A percentile compares a stretch with the other conserved stretches of the same genome.
phyloP scores from a whole-genome alignment of 2,888 invertebrate species.

The Nasonovia ribisnigri region DNA sequence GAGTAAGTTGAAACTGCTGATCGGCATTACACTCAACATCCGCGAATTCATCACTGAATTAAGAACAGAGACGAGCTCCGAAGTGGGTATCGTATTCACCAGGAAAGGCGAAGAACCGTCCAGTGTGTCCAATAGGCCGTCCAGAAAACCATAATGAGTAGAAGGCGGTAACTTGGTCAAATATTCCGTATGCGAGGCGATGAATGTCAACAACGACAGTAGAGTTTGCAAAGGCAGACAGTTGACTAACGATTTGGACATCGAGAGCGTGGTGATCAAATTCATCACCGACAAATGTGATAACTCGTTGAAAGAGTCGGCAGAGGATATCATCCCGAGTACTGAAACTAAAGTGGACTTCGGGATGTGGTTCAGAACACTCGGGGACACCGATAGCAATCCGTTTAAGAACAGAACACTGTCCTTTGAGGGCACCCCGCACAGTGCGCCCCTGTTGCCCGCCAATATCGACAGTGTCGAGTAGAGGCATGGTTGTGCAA shows the following conservation, averaged over 20 bases:
- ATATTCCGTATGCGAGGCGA: background rate
- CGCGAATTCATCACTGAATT: background rate
- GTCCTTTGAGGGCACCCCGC: background rate
- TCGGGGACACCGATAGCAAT: background rate
- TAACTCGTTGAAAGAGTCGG: background rate
- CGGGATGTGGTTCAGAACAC: background rate
- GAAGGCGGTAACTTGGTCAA: background rate
- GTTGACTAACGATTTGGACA: background rate
- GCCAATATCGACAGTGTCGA: background rate
- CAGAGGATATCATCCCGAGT: background rate
- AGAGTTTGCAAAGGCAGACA: background rate
- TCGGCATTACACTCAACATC: background rate
- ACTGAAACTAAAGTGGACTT: background rate
- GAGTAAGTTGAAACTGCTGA: background rate
- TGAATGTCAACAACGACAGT: background rate
- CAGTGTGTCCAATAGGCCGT: background rate
- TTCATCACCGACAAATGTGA: fast-evolving
- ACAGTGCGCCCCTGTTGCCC: background rate
- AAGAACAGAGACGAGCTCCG: background rate
- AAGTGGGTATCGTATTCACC: background rate
- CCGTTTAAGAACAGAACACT: background rate
- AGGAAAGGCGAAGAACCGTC: background rate
- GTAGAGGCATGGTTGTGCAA: background rate
- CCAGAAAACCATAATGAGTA: background rate
- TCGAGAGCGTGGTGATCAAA: background rate